Evolutionary conservation across 2,888 invertebrate species (phyloP), one percentile per base, ranked within the genome.

Genomic region (Ectropis crepuscularia): DNA sequence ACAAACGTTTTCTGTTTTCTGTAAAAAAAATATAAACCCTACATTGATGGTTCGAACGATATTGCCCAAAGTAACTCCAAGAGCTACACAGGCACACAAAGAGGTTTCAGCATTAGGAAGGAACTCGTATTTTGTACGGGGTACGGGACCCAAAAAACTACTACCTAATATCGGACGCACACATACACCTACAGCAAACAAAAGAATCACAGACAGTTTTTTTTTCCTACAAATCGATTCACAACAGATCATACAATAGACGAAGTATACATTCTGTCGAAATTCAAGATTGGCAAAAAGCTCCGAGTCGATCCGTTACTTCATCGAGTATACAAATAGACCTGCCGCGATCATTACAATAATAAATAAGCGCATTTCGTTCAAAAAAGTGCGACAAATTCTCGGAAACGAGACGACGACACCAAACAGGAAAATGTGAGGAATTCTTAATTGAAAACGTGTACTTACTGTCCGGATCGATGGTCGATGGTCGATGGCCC

Each of bases 341-440:
- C 42, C 53, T 54, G 64, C 61, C 54, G 39, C 38, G 58, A 58
- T 61, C 50, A 50, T 48, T 41, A 53, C 65, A 53, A 49, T 61
- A 61, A 65, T 61, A 68, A 67, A 61, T 50, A 11, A 47, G 16
- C 39, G 50, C 37, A 50, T 68, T 65, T 67, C 64, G 59, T 55
- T 51, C 57, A 68, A 69, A 64, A 68, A 63, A 51, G 47, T 39
- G 9, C 38, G 10, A 43, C 43, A 49, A 53, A 5, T 71, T 71
- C 71, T 67, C 55, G 51, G 71, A 63, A 69, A 42, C 55, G 16
- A 48, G 43, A 16, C 8, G 41, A 41, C 39, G 53, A 16, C 58
- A 43, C 42, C 43, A n/a, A 69, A 63, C 69, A 71, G 71, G 69
- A 69, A 68, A 71, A 71, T 48, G n/a, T 55, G 45, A 53, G 45